phyloP scores from a whole-genome alignment of 2,797 vertebrate genomes.

The Hephaestus fuliginosus region DNA sequence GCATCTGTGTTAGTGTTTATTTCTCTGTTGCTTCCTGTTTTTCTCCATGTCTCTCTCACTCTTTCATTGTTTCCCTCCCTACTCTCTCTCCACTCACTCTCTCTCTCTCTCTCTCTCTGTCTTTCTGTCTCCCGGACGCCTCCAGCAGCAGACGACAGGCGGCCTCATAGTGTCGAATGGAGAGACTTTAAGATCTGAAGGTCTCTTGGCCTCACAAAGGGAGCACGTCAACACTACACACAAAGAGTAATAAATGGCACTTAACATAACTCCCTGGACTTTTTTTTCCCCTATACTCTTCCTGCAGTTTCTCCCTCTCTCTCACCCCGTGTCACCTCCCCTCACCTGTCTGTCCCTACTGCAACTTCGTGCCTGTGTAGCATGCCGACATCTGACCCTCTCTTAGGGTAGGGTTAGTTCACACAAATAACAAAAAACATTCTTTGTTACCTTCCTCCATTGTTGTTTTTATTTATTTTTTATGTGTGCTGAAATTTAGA shows the following conservation, averaged over 20 bases:
- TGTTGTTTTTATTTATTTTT: not conserved
- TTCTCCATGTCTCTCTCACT: conserved; percentile 43
- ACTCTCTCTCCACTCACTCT: conserved; percentile 16
- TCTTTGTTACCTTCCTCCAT: not conserved
- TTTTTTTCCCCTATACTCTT: conserved; percentile 1
- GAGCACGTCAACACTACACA: conserved; percentile 53
- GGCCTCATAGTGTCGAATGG: conserved; percentile 77
- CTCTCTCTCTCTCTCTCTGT: conserved; percentile 36
- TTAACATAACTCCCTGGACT: conserved; percentile 32
- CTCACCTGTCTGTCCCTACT: not conserved
- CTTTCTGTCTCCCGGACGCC: conserved; percentile 40
- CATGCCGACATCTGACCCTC: conserved; percentile 15
- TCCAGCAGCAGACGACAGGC: conserved; percentile 73
- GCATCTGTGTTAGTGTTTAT: conserved; percentile 54
- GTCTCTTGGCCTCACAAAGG: conserved; percentile 67
- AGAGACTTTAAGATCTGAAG: conserved; percentile 83
- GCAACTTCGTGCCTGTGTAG: conserved; percentile 7
- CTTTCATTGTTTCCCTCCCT: conserved; percentile 14
- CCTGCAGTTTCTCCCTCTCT: conserved; percentile 11
- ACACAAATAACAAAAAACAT: not conserved
- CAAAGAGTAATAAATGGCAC: conserved; percentile 73
- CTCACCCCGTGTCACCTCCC: conserved; percentile 1
- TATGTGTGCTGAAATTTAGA: not conserved
- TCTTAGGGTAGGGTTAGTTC: not conserved
- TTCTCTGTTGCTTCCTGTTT: conserved; percentile 40